Conservation (phyloP, 2,113 vertebrate genomes). For the Dermatemys mawii region DNA sequence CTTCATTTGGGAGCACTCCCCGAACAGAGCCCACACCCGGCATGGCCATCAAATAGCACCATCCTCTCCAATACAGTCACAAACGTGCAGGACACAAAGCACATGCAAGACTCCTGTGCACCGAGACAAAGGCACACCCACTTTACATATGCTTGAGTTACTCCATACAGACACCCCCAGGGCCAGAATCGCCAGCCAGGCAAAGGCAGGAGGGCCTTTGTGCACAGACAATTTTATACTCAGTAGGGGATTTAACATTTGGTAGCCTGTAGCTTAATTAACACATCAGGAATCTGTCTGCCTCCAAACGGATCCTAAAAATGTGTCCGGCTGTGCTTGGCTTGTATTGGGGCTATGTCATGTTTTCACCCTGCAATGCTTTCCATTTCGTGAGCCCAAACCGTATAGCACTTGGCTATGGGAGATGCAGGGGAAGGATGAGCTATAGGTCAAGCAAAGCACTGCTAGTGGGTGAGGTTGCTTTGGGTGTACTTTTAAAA, state of each 20-base stretch:
- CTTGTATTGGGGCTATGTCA: neutral
- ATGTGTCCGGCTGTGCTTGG: neutral
- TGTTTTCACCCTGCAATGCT: neutral
- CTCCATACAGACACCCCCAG: neutral
- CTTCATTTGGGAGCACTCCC: constrained; percentile 45
- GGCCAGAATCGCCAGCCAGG: fast-evolving
- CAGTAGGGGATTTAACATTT: neutral
- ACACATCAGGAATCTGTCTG: neutral
- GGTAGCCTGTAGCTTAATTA: neutral
- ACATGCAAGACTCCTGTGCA: neutral
- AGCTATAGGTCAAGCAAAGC: neutral
- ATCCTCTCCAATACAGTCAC: neutral
- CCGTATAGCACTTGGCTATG: neutral
- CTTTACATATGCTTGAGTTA: neutral
- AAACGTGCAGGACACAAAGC: neutral
- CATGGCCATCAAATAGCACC: neutral
- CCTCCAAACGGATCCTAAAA: neutral
- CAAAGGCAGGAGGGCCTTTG: neutral
- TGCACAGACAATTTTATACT: fast-evolving
- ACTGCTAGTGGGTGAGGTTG: fast-evolving
- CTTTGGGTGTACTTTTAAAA: neutral
- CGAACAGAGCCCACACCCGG: neutral
- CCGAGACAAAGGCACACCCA: neutral
- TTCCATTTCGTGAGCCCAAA: neutral
- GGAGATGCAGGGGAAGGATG: neutral